A percentile compares a stretch with the other conserved stretches of the same genome.
Evolutionary conservation across 1,140 invertebrate species (phyloP).

Genomic region (Dryas iulia): DNA sequence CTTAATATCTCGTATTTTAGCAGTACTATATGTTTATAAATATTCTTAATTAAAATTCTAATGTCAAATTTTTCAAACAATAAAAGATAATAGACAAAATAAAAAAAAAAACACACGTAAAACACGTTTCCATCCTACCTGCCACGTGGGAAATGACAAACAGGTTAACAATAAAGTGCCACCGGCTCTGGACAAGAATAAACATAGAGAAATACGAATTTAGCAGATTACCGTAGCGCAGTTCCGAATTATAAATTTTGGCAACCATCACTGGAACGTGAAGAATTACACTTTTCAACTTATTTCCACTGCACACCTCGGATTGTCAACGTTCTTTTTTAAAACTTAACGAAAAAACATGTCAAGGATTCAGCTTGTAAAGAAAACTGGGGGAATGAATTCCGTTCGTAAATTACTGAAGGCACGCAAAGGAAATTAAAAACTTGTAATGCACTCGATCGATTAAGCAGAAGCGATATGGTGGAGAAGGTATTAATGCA

Average conservation of each 20-base stretch:
- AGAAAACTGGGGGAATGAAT: neutral
- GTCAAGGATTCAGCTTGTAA: constrained; percentile 14
- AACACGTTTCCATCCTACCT: constrained; percentile 16
- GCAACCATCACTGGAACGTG: constrained; percentile 49
- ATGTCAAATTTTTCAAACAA: no score
- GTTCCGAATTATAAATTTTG: constrained; percentile 45
- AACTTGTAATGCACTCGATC: constrained; percentile 25
- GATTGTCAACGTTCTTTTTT: constrained; percentile 23
- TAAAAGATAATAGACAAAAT: neutral
- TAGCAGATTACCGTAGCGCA: constrained; percentile 33
- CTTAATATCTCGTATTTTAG: no score
- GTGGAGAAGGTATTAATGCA: constrained; percentile 69
- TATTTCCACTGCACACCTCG: constrained; percentile 32
- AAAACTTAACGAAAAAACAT: constrained; percentile 19
- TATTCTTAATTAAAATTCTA: neutral
- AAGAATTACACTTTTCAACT: constrained; percentile 31
- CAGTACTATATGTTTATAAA: no score
- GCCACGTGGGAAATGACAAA: constrained; percentile 33
- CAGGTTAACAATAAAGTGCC: constrained; percentile 34
- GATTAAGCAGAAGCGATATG: constrained; percentile 39
- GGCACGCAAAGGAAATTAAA: neutral
- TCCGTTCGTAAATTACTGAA: neutral
- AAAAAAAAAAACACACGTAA: neutral
- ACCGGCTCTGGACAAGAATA: constrained; percentile 28
- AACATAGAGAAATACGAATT: constrained; percentile 26